Base-by-base conservation (phyloP, 2,888 invertebrate genomes). In the Electrophaes corylata region DNA sequence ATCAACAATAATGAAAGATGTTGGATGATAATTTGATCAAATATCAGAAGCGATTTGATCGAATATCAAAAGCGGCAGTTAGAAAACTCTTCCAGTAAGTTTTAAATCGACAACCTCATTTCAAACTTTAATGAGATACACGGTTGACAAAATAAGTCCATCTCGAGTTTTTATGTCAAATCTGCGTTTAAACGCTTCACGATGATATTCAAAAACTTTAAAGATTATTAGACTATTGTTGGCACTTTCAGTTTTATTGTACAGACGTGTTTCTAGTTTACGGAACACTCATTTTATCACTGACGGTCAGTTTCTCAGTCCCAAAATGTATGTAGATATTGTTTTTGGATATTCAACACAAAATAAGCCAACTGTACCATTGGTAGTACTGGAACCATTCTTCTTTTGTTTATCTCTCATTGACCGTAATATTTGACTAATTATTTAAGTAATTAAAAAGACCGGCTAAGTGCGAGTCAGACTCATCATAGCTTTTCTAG, bases 101-200 rank as follows among this genome's bases (percentile, higher is more conserved):
- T 62, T 20, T 41, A 16, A 14, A 50, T 60, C 66, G 26, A 52
- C 46, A 59, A 46, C 29, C 64, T 70, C 67, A 73, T 76, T 69
- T 66, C 50, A 48, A 53, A 69, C 68, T 76, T 70, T 84, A 87
- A 87, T 86, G 83, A 86, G 82, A 83, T 79, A 84, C 84, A 81
- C 84, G 83, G 82, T 84, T 87, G 86, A 87, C 87, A 83, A 83
- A 85, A 79, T 81, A 78, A 75, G 73, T 69, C 71, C 64, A 67
- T 61, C 54, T 60, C 67, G 67, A 75, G 69, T 59, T 50, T 48
- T 58, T 83, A 81, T 85, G 65, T 52, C 72, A 83, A 62, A 81
- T 82, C 80, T 75, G 76, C 81, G 77, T 75, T 70, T 79, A 85
- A 84, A 76, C 81, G 81, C 66, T 74, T 67, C 72, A 55, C 53